phyloP scores from a whole-genome alignment of 2,888 invertebrate genomes.

The Nephrotoma flavescens region DNA sequence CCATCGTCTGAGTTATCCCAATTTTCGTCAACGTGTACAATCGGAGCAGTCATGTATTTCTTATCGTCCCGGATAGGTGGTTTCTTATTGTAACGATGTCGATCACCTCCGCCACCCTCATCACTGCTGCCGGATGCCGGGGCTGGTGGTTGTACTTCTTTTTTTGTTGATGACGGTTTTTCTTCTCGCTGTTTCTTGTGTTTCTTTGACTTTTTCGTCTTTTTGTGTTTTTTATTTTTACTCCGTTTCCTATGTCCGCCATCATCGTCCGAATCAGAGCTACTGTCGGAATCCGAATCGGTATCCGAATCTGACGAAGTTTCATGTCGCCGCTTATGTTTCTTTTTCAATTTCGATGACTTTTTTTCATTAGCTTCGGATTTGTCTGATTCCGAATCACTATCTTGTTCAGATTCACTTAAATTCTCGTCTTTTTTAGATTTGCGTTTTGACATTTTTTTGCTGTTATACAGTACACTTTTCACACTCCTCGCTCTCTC shows the following conservation, averaged over 20 bases:
- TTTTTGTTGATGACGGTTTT: background rate
- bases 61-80: background rate
- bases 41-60: background rate
- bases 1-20: background rate
- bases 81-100: conserved; percentile 7
- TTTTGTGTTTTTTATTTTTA: background rate
- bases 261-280: background rate
- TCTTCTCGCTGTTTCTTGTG: background rate
- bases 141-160: background rate
- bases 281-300: background rate
- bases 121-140: background rate
- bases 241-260: background rate
- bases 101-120: conserved; percentile 10
- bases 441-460: background rate
- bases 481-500: background rate
- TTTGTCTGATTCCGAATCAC: background rate
- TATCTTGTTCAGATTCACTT: background rate
- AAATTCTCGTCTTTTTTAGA: background rate
- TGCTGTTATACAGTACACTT: background rate
- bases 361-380: background rate
- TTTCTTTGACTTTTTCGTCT: background rate
- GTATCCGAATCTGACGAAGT: background rate
- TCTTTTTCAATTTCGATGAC: background rate
- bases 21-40: background rate
- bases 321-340: background rate